Conservation (phyloP, 2,113 vertebrate species). For the Eulemur rufifrons region DNA sequence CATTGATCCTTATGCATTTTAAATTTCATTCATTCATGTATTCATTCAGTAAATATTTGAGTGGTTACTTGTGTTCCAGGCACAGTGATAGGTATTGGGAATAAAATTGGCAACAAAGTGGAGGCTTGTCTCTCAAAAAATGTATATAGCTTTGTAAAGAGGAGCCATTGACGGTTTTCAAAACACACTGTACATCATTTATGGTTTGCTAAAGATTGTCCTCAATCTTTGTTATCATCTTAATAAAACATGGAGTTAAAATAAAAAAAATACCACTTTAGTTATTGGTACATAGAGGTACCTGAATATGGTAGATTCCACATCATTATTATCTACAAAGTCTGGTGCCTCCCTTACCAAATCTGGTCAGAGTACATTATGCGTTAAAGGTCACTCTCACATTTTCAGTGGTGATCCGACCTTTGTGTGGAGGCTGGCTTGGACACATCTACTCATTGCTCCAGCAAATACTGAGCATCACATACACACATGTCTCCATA, state of each 20-base stretch:
- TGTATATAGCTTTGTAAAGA: not conserved
- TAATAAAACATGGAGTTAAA: not conserved
- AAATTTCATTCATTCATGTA: not conserved
- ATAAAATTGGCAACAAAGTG: not conserved
- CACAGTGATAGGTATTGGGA: not conserved
- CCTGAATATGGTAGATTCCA: not conserved
- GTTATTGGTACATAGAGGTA: not conserved
- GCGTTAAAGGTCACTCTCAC: no score
- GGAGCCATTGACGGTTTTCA: not conserved
- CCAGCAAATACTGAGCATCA: not conserved
- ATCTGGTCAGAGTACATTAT: not conserved
- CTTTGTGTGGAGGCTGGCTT: not conserved
- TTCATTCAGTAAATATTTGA: not conserved
- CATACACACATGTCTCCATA: fast-evolving
- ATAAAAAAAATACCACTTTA: not conserved
- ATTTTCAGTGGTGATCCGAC: not conserved
- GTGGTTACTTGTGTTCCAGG: not conserved
- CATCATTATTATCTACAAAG: not conserved
- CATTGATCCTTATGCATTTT: not conserved
- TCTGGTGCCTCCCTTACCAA: not conserved
- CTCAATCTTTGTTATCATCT: not conserved
- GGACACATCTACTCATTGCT: not conserved
- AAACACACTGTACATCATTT: not conserved
- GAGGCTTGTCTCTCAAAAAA: not conserved
- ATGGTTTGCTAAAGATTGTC: not conserved